Conservation (phyloP, 2,888 invertebrate species). For the Metellina segmentata region DNA sequence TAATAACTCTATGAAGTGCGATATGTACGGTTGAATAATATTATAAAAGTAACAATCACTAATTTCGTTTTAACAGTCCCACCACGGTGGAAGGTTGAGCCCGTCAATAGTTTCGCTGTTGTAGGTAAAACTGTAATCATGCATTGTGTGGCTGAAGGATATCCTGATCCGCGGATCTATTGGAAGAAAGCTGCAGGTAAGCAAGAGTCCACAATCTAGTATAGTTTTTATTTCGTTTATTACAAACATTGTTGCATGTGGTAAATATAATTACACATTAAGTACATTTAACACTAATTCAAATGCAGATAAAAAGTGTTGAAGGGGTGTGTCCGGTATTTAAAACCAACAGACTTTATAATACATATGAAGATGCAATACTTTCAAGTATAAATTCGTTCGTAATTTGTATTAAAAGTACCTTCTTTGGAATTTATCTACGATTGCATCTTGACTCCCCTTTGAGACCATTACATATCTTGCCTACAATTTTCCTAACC, state of each 20-base stretch:
- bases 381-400: no score
- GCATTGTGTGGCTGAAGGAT: constrained; percentile 77
- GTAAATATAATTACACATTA: not conserved
- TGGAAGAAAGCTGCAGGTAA: constrained; percentile 77
- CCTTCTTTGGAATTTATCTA: no score
- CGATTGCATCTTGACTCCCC: no score
- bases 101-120: constrained; percentile 74
- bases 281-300: not conserved
- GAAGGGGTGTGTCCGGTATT: no score
- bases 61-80: constrained; percentile 77
- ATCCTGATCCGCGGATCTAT: constrained; percentile 74
- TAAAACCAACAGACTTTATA: no score
- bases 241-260: not conserved
- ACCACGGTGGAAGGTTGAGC: constrained; percentile 78
- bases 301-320: no score
- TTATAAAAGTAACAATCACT: not conserved
- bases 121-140: constrained; percentile 73
- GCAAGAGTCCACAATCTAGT: not conserved
- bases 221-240: not conserved
- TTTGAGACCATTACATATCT: no score
- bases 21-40: not conserved
- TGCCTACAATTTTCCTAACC: no score
- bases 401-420: no score
- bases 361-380: no score
- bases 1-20: not conserved